Evolutionary conservation across 1,140 invertebrate genomes (phyloP).

Genomic region (Galleria mellonella): DNA sequence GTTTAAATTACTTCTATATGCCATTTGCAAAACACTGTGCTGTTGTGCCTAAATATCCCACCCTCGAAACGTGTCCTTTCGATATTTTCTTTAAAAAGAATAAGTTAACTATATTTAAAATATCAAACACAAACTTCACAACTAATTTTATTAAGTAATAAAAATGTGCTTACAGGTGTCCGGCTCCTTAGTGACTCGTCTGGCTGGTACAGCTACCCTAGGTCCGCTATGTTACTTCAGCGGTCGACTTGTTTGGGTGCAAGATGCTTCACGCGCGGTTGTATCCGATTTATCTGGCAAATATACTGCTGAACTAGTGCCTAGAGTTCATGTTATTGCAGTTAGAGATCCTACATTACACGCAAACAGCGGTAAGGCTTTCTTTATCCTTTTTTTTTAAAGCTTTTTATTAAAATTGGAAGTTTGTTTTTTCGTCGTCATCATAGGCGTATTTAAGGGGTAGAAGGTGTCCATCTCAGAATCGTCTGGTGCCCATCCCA

Average conservation of each 20-base stretch:
- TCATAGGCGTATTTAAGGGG: too few species aligned
- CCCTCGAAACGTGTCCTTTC: too few species aligned
- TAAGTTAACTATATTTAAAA: too few species aligned
- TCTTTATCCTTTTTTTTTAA: neutral
- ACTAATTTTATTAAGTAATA: slow-evolving; percentile 2
- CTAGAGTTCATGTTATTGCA: slow-evolving; percentile 81
- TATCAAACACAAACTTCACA: neutral
- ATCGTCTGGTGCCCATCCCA: too few species aligned
- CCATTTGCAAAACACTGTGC: too few species aligned
- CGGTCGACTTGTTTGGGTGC: slow-evolving; percentile 86
- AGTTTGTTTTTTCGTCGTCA: too few species aligned
- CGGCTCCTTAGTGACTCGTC: slow-evolving; percentile 47
- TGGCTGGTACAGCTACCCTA: slow-evolving; percentile 57
- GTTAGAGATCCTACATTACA: slow-evolving; percentile 83
- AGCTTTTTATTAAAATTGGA: too few species aligned
- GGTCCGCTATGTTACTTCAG: slow-evolving; percentile 86
- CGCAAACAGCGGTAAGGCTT: slow-evolving; percentile 62
- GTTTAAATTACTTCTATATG: too few species aligned
- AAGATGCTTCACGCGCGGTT: slow-evolving; percentile 83
- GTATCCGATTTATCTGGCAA: slow-evolving; percentile 86
- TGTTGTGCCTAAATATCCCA: too few species aligned
- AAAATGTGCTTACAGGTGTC: slow-evolving; percentile 37
- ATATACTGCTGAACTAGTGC: slow-evolving; percentile 83
- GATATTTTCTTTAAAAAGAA: too few species aligned
- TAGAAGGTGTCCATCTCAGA: too few species aligned